Percentiles rank a stretch among this genome's conserved stretches.
Evolutionary conservation across 2,888 invertebrate genomes (phyloP).

Genomic region (Drosophila atripex): DNA sequence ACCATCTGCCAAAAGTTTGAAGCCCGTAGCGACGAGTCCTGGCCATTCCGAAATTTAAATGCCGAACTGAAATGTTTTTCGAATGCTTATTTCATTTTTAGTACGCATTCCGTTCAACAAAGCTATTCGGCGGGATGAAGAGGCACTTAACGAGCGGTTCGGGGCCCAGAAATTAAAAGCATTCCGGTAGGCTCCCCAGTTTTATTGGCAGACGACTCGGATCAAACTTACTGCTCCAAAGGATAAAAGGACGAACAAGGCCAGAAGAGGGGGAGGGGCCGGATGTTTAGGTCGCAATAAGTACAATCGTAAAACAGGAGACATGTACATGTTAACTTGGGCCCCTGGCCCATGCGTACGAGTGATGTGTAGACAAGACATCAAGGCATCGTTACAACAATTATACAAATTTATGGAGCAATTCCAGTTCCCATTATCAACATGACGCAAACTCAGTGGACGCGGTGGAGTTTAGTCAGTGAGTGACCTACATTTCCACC

Average conservation of each 20-base stretch:
- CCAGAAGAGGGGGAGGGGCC: neutral
- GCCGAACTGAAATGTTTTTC: slow-evolving; percentile 34
- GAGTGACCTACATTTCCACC: slow-evolving; percentile 48
- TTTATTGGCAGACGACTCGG: slow-evolving; percentile 54
- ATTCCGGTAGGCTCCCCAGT: slow-evolving; percentile 50
- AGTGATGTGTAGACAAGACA: slow-evolving; percentile 44
- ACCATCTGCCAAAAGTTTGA: slow-evolving; percentile 27
- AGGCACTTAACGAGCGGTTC: slow-evolving; percentile 48
- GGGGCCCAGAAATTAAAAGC: slow-evolving; percentile 50
- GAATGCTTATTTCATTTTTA: slow-evolving; percentile 49
- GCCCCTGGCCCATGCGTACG: slow-evolving; percentile 9
- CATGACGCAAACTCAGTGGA: slow-evolving; percentile 37
- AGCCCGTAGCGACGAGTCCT: slow-evolving; percentile 6
- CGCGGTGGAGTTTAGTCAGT: neutral
- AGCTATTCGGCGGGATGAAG: slow-evolving; percentile 25
- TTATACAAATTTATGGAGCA: slow-evolving; percentile 52
- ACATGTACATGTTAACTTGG: slow-evolving; percentile 18
- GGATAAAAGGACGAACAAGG: slow-evolving; percentile 26
- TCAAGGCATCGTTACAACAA: slow-evolving; percentile 44
- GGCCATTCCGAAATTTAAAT: slow-evolving; percentile 59
- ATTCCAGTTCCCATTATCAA: slow-evolving; percentile 35
- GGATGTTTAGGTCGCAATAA: slow-evolving; percentile 18
- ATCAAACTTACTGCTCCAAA: slow-evolving; percentile 19
- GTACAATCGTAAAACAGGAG: slow-evolving; percentile 44
- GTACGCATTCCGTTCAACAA: slow-evolving; percentile 41